Base-by-base conservation (phyloP, 2,888 invertebrate genomes). In the Hyposoter dolosus region DNA sequence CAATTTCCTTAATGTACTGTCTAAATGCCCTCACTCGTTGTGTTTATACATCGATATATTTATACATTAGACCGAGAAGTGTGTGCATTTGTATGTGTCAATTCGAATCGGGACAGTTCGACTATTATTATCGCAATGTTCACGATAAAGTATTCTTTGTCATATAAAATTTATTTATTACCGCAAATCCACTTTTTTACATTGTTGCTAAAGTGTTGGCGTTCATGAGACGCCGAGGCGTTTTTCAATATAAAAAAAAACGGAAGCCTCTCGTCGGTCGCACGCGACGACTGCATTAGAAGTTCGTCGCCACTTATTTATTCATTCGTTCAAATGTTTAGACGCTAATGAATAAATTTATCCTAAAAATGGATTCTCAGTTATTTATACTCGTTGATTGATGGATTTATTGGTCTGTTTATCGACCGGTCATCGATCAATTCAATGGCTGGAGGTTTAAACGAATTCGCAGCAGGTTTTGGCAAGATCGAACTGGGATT, bases 1-100 rank as follows among this genome's bases (percentile, higher is more conserved):
- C 93, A 93, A 94, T 94, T 93, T 93, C 90, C 92, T 93, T 94
- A 94, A 94, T 94, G 93, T 92, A 94, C 93, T 93, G 89, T 91
- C 92, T 92, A 91, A 93, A 93, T 90, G 91, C 88, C 90, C 89
- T 89, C 45, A 69, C 78, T 75, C 85, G 45, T 78, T 71, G 17
- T 23, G 17, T 53, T 19, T 17, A 71, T 56, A 19, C 28, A 69
- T 60, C 56, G 56, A 65, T 75, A 80, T 69, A 50, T 35, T 32
- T 53, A 17, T 56, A 56, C n/a, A 69, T 77, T 40, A 15, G 28
- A 60, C 12, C 23, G 19, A 43, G 69, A n/a, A 32, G 40, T 23
- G 56, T 40, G 9, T 76, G 60, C 40, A 10, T 17, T 60, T n/a
- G 23, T 56, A 28, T n/a, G 9, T n/a, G 28, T 56, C 10, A 77